Base-by-base conservation (phyloP, 2,113 vertebrate genomes). In the Amphiprion ocellaris region DNA sequence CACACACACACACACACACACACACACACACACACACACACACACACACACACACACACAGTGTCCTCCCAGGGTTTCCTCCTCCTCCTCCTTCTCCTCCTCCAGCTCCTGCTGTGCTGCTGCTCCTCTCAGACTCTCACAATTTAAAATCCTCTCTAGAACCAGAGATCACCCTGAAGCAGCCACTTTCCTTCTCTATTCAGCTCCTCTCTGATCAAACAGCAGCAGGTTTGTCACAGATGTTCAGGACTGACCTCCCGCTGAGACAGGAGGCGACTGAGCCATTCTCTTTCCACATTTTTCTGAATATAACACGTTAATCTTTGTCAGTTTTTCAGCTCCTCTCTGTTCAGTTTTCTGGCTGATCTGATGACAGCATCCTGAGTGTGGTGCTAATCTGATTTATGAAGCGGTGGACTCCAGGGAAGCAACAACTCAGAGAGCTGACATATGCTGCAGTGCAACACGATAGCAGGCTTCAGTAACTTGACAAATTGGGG, bases 401-500 rank as follows among this genome's bases (percentile, higher is more conserved):
- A 93, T 93, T 92, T 83, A 69, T 65, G 76, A 84, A 89, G 70
- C 62, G 15, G 2, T 28, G 58, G 52, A 69, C 77, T 78, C 64
- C 59, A 11, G 69, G 74, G 81, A 87, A 66, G 82, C 82, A 59
- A 84, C 77, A 79, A 87, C 66, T 88, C 67, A 5, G 80, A 84
- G 77, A 54, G 80, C 66, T 44, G 71, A 79, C 92, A 93, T 91
- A 91, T 93, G 92, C 19, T 81, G 62, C 79, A 67, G 73, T 5
- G 92, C 76, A 89, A 91, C 84, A 74, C 39, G 89, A 93, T 89
- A 90, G 11, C 79, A 76, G 71, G 63, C 81, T 28, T 77, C 81
- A 77, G 47, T 47, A 79, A 90, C 79, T 85, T 79, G 87, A 88
- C 82, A 90, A 91, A 88, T 85, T 83, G 63, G 67, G 67, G 39